Evolutionary conservation across 2,113 vertebrate species (phyloP).

Genomic region (Thunnus thynnus): DNA sequence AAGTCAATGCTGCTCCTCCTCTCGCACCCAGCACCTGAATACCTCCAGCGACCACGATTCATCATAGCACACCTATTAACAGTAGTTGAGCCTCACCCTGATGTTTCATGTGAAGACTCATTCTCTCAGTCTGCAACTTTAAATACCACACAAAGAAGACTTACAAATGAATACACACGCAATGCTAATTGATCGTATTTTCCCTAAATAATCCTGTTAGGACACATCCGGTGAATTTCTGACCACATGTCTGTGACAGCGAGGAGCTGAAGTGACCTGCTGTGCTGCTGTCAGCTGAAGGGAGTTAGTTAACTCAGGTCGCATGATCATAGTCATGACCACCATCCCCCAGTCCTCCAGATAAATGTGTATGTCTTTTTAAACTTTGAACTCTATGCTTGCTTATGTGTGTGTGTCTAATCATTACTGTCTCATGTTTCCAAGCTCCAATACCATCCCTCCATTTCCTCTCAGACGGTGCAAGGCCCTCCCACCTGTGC

Average conservation of each 20-base stretch:
- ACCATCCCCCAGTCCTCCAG: slow-evolving; percentile 4
- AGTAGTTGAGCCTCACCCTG: background rate
- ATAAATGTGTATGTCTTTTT: slow-evolving; percentile 8
- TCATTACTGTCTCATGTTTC: slow-evolving; percentile 31
- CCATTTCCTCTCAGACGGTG: slow-evolving; percentile 3
- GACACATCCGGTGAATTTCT: background rate
- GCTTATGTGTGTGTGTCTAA: background rate
- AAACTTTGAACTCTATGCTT: slow-evolving; percentile 33
- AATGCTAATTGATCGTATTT: slow-evolving; percentile 7
- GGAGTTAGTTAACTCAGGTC: slow-evolving; percentile 50
- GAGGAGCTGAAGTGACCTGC: background rate
- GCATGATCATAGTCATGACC: slow-evolving; percentile 60
- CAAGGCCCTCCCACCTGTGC: slow-evolving; percentile 8
- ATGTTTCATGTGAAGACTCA: background rate
- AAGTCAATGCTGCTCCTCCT: background rate
- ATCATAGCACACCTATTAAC: slow-evolving; percentile 13
- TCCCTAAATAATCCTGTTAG: background rate
- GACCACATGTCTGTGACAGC: slow-evolving; percentile 37
- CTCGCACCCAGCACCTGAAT: slow-evolving; percentile 31
- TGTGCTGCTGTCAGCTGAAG: slow-evolving; percentile 62
- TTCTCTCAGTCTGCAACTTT: background rate
- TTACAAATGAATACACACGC: slow-evolving; percentile 7
- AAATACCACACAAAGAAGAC: background rate
- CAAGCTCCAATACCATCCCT: slow-evolving; percentile 3
- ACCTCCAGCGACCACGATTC: slow-evolving; percentile 11